Evolutionary conservation across 1,140 invertebrate species (phyloP).

Genomic region (Drosophila pectinifera): DNA sequence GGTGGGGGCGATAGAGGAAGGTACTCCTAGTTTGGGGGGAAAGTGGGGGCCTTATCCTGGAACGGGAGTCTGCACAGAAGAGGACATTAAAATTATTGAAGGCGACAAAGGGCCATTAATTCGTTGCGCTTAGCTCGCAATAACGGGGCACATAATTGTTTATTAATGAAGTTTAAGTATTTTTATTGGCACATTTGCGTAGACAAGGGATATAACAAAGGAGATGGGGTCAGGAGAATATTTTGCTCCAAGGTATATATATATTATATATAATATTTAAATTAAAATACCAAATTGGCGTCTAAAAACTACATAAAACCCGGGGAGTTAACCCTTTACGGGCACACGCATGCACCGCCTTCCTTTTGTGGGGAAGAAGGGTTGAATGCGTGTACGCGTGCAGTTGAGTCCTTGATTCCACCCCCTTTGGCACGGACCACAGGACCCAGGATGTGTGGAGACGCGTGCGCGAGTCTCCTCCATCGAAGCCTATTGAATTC

Average conservation of each 20-base stretch:
- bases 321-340: background rate
- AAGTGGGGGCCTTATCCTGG: background rate
- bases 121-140: constrained; percentile 76
- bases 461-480: constrained; percentile 64
- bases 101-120: constrained; percentile 75
- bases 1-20: constrained; percentile 26
- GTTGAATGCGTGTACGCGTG: constrained; percentile 48
- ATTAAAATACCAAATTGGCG: too few relatives aligned
- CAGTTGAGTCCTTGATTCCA: constrained; percentile 29
- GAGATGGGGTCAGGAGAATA: too few relatives aligned
- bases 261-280: too few relatives aligned
- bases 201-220: background rate
- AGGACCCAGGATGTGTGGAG: constrained; percentile 32
- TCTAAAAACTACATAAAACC: too few relatives aligned
- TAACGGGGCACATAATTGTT: constrained; percentile 78
- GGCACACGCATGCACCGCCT: constrained; percentile 13
- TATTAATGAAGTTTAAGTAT: constrained; percentile 83
- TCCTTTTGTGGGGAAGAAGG: constrained; percentile 34
- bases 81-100: constrained; percentile 81
- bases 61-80: constrained; percentile 22
- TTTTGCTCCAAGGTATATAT: too few relatives aligned
- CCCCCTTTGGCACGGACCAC: constrained; percentile 48
- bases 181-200: constrained; percentile 71
- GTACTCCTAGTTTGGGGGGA: constrained; percentile 9
- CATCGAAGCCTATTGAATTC: constrained; percentile 80